Percentiles rank a stretch among this genome's conserved stretches.
phyloP scores from a whole-genome alignment of 2,797 vertebrate species.

The Trichosurus vulpecula region DNA sequence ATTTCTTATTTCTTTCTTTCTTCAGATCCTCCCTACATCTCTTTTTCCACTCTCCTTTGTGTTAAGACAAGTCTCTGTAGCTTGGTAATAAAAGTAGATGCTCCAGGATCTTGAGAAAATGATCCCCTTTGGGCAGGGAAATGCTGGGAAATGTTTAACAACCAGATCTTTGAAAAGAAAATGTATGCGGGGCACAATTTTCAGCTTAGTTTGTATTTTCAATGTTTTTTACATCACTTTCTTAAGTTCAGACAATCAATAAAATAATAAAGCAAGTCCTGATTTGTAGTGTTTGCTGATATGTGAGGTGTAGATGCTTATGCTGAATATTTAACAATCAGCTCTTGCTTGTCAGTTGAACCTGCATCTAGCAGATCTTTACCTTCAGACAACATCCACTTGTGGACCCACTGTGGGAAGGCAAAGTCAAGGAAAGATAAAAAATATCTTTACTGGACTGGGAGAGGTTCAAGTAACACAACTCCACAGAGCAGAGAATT shows the following conservation, averaged over 20 bases:
- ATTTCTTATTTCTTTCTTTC: not conserved
- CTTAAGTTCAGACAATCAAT: not conserved
- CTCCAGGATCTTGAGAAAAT: not conserved
- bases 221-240: not conserved
- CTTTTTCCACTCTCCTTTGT: not conserved
- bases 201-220: not conserved
- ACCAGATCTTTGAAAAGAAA: not conserved
- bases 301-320: not conserved
- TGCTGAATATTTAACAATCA: not conserved
- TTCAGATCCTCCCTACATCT: not conserved
- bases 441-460: not conserved
- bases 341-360: not conserved
- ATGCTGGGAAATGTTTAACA: not conserved
- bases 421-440: not conserved
- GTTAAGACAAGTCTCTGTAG: not conserved
- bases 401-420: not conserved
- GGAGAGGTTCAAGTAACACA: not conserved
- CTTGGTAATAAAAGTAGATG: not conserved
- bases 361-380: not conserved
- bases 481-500: not conserved
- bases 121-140: not conserved
- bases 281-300: not conserved
- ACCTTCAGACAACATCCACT: not conserved
- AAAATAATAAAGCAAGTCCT: not conserved
- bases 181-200: not conserved